phyloP scores from a whole-genome alignment of 2,797 vertebrate species.

The Phylloscopus collybita region DNA sequence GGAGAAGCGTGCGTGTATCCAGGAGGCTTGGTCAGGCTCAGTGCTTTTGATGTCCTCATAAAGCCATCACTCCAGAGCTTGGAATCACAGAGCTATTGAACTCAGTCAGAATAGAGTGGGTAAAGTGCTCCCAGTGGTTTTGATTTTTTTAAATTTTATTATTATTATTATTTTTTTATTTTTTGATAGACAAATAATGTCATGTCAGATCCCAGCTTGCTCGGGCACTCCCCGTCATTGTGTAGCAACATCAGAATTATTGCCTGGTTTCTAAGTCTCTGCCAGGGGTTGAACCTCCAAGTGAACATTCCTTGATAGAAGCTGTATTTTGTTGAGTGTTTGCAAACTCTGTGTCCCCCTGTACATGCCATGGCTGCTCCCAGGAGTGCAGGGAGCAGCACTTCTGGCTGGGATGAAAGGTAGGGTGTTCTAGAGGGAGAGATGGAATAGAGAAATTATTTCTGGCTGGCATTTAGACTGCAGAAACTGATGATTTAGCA shows the following conservation, averaged over 20 bases:
- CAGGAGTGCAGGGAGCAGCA: rapidly evolving
- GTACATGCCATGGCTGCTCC: not conserved
- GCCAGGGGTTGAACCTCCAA: not conserved
- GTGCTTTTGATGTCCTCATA: conserved; percentile 61
- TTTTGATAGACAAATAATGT: not conserved
- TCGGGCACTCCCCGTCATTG: not conserved
- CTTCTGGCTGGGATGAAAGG: not conserved
- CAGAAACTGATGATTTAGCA: conserved; percentile 17
- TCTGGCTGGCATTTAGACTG: not conserved
- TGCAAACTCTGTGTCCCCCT: not conserved
- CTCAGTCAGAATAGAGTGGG: not conserved
- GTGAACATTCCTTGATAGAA: not conserved
- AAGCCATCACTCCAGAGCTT: conserved; percentile 50
- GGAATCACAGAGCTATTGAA: conserved; percentile 27
- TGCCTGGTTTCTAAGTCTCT: rapidly evolving
- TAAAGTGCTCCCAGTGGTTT: conserved; percentile 13
- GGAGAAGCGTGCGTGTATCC: not conserved
- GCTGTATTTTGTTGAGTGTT: not conserved
- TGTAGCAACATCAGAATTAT: too few species aligned
- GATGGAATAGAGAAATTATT: not conserved
- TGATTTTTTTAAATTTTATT: not conserved
- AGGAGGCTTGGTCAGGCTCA: conserved; percentile 17
- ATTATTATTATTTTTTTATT: not conserved
- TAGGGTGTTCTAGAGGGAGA: not conserved
- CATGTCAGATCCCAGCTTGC: not conserved